A percentile compares a stretch with the other conserved stretches of the same genome.
Evolutionary conservation across 2,888 invertebrate species (phyloP).

Genomic region (Argynnis bischoffii): DNA sequence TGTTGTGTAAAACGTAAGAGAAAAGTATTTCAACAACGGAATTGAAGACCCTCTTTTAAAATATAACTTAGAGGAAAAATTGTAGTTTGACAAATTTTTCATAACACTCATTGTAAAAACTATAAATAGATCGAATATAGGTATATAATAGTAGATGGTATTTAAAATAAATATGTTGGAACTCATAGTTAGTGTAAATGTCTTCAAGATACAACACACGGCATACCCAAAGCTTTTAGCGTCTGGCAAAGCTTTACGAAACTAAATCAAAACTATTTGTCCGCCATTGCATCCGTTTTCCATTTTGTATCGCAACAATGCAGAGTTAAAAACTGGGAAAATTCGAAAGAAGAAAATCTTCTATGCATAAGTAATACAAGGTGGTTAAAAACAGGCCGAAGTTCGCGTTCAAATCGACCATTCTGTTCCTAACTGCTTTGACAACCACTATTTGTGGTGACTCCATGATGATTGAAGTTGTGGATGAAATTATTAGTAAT

Average conservation of each 20-base stretch:
- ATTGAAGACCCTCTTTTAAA: too few species aligned
- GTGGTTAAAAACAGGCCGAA: conserved; percentile 48
- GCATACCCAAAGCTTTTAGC: conserved; percentile 23
- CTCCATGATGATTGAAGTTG: conserved; percentile 17
- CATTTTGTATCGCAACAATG: conserved; percentile 39
- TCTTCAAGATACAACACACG: conserved; percentile 15
- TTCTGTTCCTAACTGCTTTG: conserved; percentile 54
- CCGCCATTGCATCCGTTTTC: conserved; percentile 35
- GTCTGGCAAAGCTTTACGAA: conserved; percentile 29
- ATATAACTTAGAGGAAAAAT: too few species aligned
- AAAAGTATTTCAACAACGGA: too few species aligned
- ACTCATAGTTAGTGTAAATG: conserved; percentile 1
- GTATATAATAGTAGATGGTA: too few species aligned
- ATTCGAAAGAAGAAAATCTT: conserved; percentile 46
- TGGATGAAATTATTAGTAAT: conserved; percentile 7
- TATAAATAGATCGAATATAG: too few species aligned
- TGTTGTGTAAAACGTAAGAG: too few species aligned
- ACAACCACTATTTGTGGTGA: conserved; percentile 43
- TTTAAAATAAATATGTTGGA: not conserved
- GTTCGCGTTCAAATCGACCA: conserved; percentile 56
- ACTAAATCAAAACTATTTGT: conserved; percentile 36
- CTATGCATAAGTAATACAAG: conserved; percentile 52
- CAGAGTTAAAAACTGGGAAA: conserved; percentile 43
- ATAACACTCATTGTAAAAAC: too few species aligned
- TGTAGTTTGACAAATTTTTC: too few species aligned